Percentiles rank a stretch among this genome's conserved stretches.
Conservation (phyloP, 1,140 invertebrate genomes). For the Cheumatopsyche charites region DNA sequence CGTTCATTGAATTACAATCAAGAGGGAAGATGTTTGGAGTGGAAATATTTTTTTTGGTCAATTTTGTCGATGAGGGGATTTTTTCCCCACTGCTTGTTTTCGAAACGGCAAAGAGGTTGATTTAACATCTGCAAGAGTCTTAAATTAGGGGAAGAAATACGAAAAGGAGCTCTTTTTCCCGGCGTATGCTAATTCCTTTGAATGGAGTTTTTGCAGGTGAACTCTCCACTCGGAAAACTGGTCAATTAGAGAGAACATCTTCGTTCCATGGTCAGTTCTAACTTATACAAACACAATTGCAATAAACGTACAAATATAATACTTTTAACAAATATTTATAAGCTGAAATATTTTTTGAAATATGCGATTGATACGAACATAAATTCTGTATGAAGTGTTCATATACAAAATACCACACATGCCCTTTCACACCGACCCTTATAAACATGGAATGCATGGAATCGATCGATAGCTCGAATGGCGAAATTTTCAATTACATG, state of each 20-base stretch:
- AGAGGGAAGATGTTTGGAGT: no score
- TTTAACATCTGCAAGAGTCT: conserved; percentile 43
- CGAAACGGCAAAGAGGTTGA: conserved; percentile 28
- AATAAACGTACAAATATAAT: background rate
- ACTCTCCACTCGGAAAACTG: conserved; percentile 8
- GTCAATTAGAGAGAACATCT: conserved; percentile 47
- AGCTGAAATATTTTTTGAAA: background rate
- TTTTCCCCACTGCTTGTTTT: background rate
- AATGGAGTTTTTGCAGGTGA: conserved; percentile 39
- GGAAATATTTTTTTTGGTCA: conserved; percentile 19
- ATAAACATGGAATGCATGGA: background rate
- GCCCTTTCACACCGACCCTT: background rate
- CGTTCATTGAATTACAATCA: background rate
- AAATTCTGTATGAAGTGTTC: background rate
- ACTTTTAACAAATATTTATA: background rate
- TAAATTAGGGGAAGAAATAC: conserved; percentile 46
- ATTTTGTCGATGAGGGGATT: background rate
- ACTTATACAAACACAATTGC: background rate
- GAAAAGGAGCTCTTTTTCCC: conserved; percentile 36
- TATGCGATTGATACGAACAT: no score
- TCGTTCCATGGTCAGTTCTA: conserved; percentile 14
- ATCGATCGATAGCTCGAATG: background rate
- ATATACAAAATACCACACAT: background rate
- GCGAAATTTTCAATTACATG: no score
- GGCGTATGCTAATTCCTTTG: conserved; percentile 39